Evolutionary conservation across 2,113 vertebrate genomes (phyloP).

Genomic region (Oenanthe melanoleuca): DNA sequence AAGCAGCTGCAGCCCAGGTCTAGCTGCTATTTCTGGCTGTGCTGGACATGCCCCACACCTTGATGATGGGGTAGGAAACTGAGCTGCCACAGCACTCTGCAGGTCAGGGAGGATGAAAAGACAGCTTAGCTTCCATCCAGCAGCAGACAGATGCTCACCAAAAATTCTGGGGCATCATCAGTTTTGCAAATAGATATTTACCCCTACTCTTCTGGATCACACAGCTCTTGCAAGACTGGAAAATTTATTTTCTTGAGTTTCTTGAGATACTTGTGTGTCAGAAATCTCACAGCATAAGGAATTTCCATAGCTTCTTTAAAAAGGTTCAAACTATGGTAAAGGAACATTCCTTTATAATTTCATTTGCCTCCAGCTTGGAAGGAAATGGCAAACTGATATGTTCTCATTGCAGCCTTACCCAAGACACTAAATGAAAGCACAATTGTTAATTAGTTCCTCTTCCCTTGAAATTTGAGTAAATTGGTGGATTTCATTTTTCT

Average conservation of each 20-base stretch:
- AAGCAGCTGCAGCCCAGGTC: not conserved
- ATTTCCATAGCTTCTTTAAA: not conserved
- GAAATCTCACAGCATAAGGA: not conserved
- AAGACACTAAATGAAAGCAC: not conserved
- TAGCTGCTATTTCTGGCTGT: not conserved
- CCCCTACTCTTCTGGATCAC: not conserved
- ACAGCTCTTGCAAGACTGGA: accelerated
- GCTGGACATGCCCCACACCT: accelerated
- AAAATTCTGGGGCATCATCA: not conserved
- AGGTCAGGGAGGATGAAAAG: not conserved
- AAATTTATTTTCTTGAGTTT: not conserved
- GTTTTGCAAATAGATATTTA: not conserved
- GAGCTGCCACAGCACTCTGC: not conserved
- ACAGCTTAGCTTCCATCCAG: not conserved
- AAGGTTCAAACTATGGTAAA: not conserved
- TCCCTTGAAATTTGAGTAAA: not conserved
- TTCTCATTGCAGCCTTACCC: not conserved
- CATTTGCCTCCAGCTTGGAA: not conserved
- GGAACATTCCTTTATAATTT: not conserved
- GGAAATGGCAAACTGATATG: not conserved
- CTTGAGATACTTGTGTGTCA: not conserved
- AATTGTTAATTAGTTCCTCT: not conserved
- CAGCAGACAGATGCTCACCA: not conserved
- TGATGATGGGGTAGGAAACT: accelerated
- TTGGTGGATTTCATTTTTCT: not conserved